phyloP scores from a whole-genome alignment of 2,113 vertebrate genomes.

The Glaucidium brasilianum region DNA sequence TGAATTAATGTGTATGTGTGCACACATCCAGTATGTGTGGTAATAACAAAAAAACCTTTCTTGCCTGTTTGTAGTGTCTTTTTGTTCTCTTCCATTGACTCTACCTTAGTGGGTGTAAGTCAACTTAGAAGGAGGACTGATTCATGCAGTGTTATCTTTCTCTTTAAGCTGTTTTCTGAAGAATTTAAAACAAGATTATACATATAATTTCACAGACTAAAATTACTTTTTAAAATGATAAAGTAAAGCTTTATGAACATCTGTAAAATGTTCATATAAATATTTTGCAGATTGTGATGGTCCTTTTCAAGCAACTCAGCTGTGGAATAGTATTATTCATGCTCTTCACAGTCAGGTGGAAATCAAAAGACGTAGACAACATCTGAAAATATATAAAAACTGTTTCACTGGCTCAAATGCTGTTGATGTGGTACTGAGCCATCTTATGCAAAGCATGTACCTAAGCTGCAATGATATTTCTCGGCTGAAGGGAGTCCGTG shows the following conservation, averaged over 20 bases:
- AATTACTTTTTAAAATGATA: background rate
- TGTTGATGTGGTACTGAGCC: conserved; percentile 83
- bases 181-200: too few species aligned
- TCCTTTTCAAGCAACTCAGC: conserved; percentile 83
- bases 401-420: conserved; percentile 84
- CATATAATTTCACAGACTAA: background rate
- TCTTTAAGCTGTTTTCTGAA: background rate
- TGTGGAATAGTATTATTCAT: conserved; percentile 85
- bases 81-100: background rate
- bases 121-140: background rate
- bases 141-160: background rate
- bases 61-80: accelerated
- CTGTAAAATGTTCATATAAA: background rate
- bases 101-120: background rate
- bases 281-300: conserved; percentile 67
- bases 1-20: too few species aligned
- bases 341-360: conserved; percentile 81
- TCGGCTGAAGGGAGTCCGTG: conserved; percentile 77
- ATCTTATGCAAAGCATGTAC: conserved; percentile 84
- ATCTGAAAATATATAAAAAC: conserved; percentile 74
- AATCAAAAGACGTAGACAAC: conserved; percentile 74
- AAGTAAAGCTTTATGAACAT: background rate
- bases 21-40: accelerated
- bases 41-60: background rate
- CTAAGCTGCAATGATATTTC: conserved; percentile 83